These are phyloP conservation scores for Tetropium fuscum DNA, from an alignment of 2,888 invertebrate species.

Conservation along the genomic window DNA sequence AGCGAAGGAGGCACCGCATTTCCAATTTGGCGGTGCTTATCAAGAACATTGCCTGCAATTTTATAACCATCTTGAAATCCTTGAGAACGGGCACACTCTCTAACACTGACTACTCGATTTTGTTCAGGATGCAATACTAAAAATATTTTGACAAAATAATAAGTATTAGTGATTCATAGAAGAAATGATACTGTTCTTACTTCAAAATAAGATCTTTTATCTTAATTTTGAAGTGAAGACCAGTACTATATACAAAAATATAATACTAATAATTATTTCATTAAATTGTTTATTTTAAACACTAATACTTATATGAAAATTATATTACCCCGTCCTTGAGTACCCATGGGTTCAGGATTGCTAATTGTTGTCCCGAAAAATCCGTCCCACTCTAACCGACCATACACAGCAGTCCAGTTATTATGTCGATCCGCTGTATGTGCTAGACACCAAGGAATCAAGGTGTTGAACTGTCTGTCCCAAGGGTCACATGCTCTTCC, in stretches of 20 bases:
- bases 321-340: constrained; percentile 81
- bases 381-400: constrained; percentile 85
- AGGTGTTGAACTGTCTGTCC: constrained; percentile 84
- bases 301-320: too few relatives aligned
- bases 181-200: too few relatives aligned
- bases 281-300: too few relatives aligned
- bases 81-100: constrained; percentile 89
- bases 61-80: constrained; percentile 84
- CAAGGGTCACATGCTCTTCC: constrained; percentile 75
- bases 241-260: too few relatives aligned
- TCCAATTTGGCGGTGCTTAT: constrained; percentile 87
- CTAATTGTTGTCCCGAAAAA: constrained; percentile 88
- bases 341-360: constrained; percentile 92
- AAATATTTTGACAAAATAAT: constrained; percentile 30
- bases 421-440: constrained; percentile 89
- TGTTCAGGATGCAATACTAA: constrained; percentile 83
- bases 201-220: too few relatives aligned
- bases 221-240: too few relatives aligned
- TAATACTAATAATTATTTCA: too few relatives aligned
- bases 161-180: too few relatives aligned
- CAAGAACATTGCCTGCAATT: constrained; percentile 80
- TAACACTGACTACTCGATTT: constrained; percentile 83
- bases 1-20: constrained; percentile 91
- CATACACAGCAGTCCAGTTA: constrained; percentile 89
- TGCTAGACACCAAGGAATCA: constrained; percentile 91